Conservation (phyloP, 2,888 invertebrate genomes). For the Sthenelais limicola region DNA sequence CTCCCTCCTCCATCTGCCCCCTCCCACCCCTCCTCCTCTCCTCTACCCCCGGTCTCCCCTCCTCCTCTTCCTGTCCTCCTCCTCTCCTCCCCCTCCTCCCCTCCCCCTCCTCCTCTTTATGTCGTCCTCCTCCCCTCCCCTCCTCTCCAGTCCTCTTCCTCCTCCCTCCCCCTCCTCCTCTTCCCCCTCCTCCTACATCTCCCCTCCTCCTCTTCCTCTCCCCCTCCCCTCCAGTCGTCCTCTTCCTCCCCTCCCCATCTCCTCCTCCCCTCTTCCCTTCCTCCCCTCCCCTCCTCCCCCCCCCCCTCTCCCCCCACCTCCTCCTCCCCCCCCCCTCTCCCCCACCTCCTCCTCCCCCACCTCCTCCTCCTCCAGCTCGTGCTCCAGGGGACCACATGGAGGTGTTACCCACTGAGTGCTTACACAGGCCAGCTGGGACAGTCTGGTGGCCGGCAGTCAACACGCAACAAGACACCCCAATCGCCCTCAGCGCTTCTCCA, state of each 20-base stretch:
- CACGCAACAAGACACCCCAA: neutral
- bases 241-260: neutral
- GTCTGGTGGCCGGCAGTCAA: neutral
- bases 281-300: neutral
- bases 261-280: neutral
- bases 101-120: too few species aligned
- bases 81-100: too few species aligned
- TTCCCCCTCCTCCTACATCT: too few species aligned
- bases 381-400: neutral
- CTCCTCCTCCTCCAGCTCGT: neutral
- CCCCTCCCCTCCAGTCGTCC: neutral
- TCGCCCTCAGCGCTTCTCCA: neutral
- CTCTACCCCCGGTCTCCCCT: too few species aligned
- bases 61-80: too few species aligned
- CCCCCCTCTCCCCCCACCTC: neutral
- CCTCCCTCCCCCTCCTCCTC: too few species aligned
- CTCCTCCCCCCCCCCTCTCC: neutral
- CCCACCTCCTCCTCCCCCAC: neutral
- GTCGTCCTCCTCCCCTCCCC: too few species aligned
- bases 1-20: too few species aligned
- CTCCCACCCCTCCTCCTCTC: too few species aligned
- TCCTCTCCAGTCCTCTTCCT: too few species aligned
- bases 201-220: too few species aligned
- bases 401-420: constrained; percentile 30
- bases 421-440: constrained; percentile 14